Evolutionary conservation across 1,140 invertebrate species (phyloP).

Genomic region (Sarcophaga peregrina): DNA sequence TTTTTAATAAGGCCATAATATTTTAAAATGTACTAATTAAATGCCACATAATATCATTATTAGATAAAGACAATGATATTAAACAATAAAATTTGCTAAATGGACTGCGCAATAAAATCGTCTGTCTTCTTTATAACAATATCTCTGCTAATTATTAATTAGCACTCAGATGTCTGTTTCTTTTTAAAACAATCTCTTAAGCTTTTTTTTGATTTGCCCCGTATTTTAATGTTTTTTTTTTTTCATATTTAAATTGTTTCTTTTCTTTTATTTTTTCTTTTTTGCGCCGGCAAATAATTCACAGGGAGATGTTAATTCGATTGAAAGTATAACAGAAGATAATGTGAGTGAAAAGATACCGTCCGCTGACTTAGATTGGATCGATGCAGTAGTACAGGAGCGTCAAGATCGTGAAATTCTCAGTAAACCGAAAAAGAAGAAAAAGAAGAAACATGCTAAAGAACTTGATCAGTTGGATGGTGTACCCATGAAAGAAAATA

Average conservation of each 20-base stretch:
- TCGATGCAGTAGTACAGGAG: constrained; percentile 55
- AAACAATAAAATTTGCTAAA: neutral
- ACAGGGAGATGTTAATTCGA: constrained; percentile 63
- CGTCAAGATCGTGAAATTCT: constrained; percentile 54
- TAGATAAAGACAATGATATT: neutral
- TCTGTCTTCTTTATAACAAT: neutral
- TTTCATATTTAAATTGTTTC: neutral
- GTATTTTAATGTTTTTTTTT: neutral
- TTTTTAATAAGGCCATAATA: too few relatives aligned
- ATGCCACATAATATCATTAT: neutral
- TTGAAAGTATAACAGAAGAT: constrained; percentile 60
- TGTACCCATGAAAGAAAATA: constrained; percentile 46
- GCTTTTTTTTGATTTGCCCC: neutral
- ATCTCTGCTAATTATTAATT: constrained; percentile 14
- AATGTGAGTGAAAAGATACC: constrained; percentile 41
- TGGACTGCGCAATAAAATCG: too few relatives aligned
- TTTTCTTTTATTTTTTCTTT: neutral
- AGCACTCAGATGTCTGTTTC: neutral
- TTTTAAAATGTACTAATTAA: too few relatives aligned
- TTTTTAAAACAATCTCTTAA: neutral
- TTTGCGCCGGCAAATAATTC: neutral
- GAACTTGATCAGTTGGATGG: constrained; percentile 58
- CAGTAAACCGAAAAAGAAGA: constrained; percentile 61
- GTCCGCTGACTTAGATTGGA: constrained; percentile 56
- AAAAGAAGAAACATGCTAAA: constrained; percentile 50